Evolutionary conservation across 2,888 invertebrate genomes (phyloP).

Genomic region (Dromius quadrimaculatus): DNA sequence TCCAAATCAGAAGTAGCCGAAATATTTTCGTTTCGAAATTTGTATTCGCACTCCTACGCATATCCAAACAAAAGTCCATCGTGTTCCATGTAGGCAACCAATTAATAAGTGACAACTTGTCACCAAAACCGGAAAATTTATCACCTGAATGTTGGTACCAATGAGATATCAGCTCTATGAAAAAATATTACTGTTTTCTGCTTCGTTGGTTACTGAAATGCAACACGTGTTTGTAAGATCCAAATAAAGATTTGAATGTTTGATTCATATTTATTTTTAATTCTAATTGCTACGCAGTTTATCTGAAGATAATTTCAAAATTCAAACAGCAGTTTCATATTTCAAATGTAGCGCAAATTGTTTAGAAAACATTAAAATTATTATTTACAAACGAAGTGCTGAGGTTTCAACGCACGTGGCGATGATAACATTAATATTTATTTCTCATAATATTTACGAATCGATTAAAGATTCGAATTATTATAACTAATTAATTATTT

Average conservation of each 20-base stretch:
- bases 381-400: too few relatives aligned
- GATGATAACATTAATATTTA: too few relatives aligned
- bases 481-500: too few relatives aligned
- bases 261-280: constrained; percentile 24
- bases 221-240: constrained; percentile 35
- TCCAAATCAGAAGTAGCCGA: not conserved
- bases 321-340: constrained; percentile 14
- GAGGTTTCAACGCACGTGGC: too few relatives aligned
- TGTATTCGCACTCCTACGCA: constrained; percentile 46
- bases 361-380: too few relatives aligned
- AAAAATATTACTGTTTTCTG: not conserved
- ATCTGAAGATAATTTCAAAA: constrained; percentile 2
- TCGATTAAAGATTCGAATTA: too few relatives aligned
- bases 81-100: constrained; percentile 47
- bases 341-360: too few relatives aligned
- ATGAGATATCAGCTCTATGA: constrained; percentile 3
- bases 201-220: constrained; percentile 9
- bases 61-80: constrained; percentile 39
- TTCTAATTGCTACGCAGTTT: constrained; percentile 5
- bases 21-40: constrained; percentile 6
- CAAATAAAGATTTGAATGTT: constrained; percentile 11
- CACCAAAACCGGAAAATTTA: constrained; percentile 47
- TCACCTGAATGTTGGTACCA: constrained; percentile 45
- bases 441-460: too few relatives aligned
- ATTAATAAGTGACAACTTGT: constrained; percentile 50